These are phyloP conservation scores for Drosophila quinaria DNA, from an alignment of 2,888 invertebrate genomes.

Conservation along the genomic window DNA sequence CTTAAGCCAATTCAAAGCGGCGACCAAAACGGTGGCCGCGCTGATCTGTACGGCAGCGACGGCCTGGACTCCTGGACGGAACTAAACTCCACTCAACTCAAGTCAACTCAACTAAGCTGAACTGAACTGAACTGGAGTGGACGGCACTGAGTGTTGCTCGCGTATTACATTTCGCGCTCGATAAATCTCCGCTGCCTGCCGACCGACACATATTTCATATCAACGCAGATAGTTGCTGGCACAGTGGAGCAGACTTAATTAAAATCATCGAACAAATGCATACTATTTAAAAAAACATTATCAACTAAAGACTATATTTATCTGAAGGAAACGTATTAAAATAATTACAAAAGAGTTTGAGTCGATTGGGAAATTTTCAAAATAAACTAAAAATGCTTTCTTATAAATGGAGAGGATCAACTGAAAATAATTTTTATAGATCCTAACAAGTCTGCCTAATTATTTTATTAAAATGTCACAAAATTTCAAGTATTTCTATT, in stretches of 20 bases:
- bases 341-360: too few species aligned
- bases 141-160: constrained; percentile 63
- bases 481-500: too few species aligned
- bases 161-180: constrained; percentile 85
- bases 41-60: constrained; percentile 47
- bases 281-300: background rate
- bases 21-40: constrained; percentile 74
- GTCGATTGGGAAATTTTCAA: too few species aligned
- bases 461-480: too few species aligned
- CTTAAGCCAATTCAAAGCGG: constrained; percentile 82
- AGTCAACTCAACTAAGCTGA: constrained; percentile 22
- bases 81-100: constrained; percentile 26
- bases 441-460: too few species aligned
- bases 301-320: background rate
- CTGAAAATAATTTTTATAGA: too few species aligned
- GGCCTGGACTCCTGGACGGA: constrained; percentile 35
- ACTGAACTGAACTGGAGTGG: constrained; percentile 32
- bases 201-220: constrained; percentile 81
- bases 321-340: too few species aligned
- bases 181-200: constrained; percentile 84
- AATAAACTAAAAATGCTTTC: too few species aligned
- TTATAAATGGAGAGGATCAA: too few species aligned
- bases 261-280: background rate
- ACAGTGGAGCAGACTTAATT: constrained; percentile 53
- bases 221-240: constrained; percentile 70